Percentiles rank a stretch among this genome's conserved stretches.
Conservation (phyloP, 2,797 vertebrate species). For the Phrynocephalus forsythii region DNA sequence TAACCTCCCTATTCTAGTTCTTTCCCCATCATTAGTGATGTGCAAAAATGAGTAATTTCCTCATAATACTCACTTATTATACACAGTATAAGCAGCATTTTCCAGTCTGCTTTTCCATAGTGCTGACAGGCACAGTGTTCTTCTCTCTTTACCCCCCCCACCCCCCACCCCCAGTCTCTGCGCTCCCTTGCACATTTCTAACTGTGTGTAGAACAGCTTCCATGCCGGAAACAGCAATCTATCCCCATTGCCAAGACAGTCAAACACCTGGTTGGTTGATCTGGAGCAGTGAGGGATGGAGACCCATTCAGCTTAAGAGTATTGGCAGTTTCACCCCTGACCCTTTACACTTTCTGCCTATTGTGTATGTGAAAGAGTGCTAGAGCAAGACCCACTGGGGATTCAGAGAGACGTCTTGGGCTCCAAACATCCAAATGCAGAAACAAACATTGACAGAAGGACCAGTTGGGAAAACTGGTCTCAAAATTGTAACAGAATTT, state of each 20-base stretch:
- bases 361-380: conserved; percentile 17
- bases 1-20: neutral
- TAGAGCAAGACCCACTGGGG: neutral
- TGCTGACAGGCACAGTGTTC: neutral
- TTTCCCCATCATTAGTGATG: neutral
- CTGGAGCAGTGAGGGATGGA: neutral
- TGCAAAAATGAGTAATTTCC: neutral
- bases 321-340: conserved; percentile 1
- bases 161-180: neutral
- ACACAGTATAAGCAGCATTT: too few relatives aligned
- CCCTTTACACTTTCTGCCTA: neutral
- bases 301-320: conserved; percentile 3
- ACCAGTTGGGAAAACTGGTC: neutral
- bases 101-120: neutral
- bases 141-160: neutral
- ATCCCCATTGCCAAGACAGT: neutral
- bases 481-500: neutral
- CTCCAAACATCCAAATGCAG: neutral
- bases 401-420: neutral
- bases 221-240: neutral
- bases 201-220: neutral
- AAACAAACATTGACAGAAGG: neutral
- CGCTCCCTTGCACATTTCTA: neutral
- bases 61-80: neutral
- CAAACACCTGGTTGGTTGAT: neutral